Conservation (phyloP, 1,140 invertebrate genomes). For the Cylas formicarius region DNA sequence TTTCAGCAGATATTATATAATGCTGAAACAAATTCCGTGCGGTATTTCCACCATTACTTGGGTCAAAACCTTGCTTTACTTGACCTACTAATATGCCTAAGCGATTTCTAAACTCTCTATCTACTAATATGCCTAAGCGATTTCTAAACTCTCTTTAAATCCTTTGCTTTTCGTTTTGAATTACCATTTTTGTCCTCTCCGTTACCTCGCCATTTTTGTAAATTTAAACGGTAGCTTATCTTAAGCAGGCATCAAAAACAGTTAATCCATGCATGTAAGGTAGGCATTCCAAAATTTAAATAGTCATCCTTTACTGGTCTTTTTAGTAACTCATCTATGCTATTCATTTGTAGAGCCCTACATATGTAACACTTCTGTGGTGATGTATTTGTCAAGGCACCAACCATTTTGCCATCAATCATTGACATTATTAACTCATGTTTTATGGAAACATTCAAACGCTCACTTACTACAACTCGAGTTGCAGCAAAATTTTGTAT, state of each 20-base stretch:
- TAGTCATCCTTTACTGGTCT: constrained; percentile 1
- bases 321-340: constrained; percentile 3
- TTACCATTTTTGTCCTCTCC: constrained; percentile 6
- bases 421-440: constrained; percentile 7
- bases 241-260: constrained; percentile 3
- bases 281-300: no score
- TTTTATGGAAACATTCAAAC: constrained; percentile 4
- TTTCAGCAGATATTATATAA: constrained; percentile 3
- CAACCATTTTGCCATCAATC: constrained; percentile 9
- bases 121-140: not conserved
- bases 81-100: no score
- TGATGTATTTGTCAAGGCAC: constrained; percentile 10
- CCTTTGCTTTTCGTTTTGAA: constrained; percentile 6
- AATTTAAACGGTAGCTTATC: no score
- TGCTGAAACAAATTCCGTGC: constrained; percentile 1
- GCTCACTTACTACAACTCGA: constrained; percentile 6
- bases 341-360: constrained; percentile 10
- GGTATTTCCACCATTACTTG: constrained; percentile 5
- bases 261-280: constrained; percentile 4
- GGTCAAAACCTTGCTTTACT: not conserved
- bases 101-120: no score
- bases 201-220: constrained; percentile 3
- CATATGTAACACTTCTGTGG: constrained; percentile 7
- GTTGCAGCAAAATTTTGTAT: constrained; percentile 6
- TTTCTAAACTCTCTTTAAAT: constrained; percentile 2